Evolutionary conservation across 2,888 invertebrate species (phyloP).

Genomic region (Eutolmus rufibarbis): DNA sequence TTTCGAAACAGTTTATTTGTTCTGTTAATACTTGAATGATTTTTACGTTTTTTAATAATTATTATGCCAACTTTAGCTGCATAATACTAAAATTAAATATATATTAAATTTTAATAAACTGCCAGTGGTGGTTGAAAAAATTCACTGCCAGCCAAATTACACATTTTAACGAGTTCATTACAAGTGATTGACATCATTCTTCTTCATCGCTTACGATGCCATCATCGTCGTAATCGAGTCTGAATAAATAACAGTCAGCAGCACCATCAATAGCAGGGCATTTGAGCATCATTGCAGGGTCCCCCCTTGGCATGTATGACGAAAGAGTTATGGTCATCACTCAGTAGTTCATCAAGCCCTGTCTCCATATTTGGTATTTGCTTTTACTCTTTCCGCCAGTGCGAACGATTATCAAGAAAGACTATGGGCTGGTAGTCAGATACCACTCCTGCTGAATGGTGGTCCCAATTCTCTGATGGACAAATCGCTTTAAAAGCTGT

Average conservation of each 20-base stretch:
- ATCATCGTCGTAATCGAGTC: constrained; percentile 37
- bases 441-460: constrained; percentile 1
- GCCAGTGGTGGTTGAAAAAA: not conserved
- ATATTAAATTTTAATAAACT: not conserved
- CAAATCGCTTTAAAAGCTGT: constrained; percentile 7
- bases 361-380: constrained; percentile 17
- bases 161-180: constrained; percentile 46
- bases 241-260: constrained; percentile 36
- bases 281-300: not conserved
- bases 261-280: constrained; percentile 7
- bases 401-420: not conserved
- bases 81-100: not conserved
- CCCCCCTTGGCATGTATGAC: not conserved
- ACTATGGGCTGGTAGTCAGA: not conserved
- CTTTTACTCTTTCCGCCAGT: not conserved
- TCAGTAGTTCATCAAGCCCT: constrained; percentile 18
- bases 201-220: constrained; percentile 39
- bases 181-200: constrained; percentile 44
- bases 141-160: constrained; percentile 41
- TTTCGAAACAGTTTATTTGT: too few relatives aligned
- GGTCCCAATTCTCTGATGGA: constrained; percentile 2
- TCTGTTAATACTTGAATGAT: not conserved
- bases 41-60: not conserved
- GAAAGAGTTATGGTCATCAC: not conserved
- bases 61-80: not conserved